phyloP scores from a whole-genome alignment of 2,888 invertebrate species.

The Patella caerulea region DNA sequence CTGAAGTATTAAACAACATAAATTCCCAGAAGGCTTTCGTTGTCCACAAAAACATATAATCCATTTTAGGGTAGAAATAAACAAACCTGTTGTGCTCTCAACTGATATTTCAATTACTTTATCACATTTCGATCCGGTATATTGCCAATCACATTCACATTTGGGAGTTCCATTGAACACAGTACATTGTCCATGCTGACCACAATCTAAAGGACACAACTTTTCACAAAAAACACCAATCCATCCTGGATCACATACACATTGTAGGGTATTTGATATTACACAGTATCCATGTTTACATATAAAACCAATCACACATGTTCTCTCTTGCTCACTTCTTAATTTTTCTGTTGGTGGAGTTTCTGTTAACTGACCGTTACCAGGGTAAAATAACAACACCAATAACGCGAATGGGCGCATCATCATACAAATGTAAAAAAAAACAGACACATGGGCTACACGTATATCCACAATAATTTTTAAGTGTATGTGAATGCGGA shows the following conservation, averaged over 20 bases:
- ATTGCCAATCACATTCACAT: slow-evolving; percentile 18
- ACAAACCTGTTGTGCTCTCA: too few species aligned
- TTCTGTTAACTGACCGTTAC: too few species aligned
- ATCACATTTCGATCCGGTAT: slow-evolving; percentile 22
- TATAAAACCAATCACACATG: slow-evolving; percentile 14
- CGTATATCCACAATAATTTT: too few species aligned
- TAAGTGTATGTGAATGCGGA: too few species aligned
- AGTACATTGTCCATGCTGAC: slow-evolving; percentile 17
- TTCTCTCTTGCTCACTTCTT: slow-evolving; percentile 2
- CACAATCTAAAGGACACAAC: slow-evolving; percentile 16
- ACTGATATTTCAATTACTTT: neutral
- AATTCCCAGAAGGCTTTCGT: too few species aligned
- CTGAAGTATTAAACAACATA: too few species aligned
- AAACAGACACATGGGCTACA: too few species aligned
- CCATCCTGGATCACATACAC: slow-evolving; percentile 23
- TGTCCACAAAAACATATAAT: too few species aligned
- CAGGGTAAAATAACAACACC: too few species aligned
- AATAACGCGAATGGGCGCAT: too few species aligned
- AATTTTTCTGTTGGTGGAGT: neutral
- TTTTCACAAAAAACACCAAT: slow-evolving; percentile 19
- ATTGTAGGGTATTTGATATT: slow-evolving; percentile 12
- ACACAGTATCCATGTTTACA: slow-evolving; percentile 15
- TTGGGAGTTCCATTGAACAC: neutral
- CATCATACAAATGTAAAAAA: too few species aligned
- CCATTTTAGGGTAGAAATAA: too few species aligned